Evolutionary conservation across 2,113 vertebrate species (phyloP).

Genomic region (Stictonetta naevosa): DNA sequence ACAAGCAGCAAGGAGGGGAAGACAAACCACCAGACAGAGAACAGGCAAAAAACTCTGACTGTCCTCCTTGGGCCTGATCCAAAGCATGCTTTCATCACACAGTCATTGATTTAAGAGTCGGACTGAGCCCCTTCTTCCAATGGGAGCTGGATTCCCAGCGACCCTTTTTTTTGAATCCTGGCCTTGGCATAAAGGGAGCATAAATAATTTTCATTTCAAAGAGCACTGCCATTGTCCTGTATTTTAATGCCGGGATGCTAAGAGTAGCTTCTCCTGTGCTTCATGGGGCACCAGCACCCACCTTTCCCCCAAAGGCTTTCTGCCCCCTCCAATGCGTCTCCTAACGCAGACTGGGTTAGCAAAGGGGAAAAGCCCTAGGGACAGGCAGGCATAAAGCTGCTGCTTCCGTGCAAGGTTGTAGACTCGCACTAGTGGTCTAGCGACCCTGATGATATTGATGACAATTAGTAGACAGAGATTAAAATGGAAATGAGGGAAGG

Average conservation of each 20-base stretch:
- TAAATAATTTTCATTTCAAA: slow-evolving; percentile 62
- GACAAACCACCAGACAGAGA: background rate
- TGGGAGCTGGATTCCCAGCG: slow-evolving; percentile 43
- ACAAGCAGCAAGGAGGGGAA: background rate
- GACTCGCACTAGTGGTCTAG: slow-evolving; percentile 69
- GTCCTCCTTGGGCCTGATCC: slow-evolving; percentile 44
- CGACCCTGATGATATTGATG: slow-evolving; percentile 77
- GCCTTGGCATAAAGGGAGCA: slow-evolving; percentile 18
- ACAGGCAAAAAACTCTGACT: background rate
- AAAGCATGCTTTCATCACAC: slow-evolving; percentile 54
- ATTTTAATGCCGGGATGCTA: background rate
- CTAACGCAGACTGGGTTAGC: slow-evolving; percentile 11
- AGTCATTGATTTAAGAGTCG: slow-evolving; percentile 48
- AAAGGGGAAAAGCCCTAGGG: slow-evolving; percentile 40
- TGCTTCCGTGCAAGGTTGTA: slow-evolving; percentile 18
- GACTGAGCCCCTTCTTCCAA: slow-evolving; percentile 32
- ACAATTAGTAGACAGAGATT: slow-evolving; percentile 78
- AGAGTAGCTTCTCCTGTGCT: background rate
- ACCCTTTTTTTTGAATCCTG: slow-evolving; percentile 7
- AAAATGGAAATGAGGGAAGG: slow-evolving; percentile 77
- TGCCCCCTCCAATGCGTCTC: background rate
- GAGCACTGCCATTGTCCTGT: background rate
- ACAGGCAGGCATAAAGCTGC: slow-evolving; percentile 15
- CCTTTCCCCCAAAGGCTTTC: slow-evolving; percentile 2
- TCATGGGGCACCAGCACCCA: background rate